Conservation (phyloP, 2,888 invertebrate genomes). For the Minunthozetes semirufus region DNA sequence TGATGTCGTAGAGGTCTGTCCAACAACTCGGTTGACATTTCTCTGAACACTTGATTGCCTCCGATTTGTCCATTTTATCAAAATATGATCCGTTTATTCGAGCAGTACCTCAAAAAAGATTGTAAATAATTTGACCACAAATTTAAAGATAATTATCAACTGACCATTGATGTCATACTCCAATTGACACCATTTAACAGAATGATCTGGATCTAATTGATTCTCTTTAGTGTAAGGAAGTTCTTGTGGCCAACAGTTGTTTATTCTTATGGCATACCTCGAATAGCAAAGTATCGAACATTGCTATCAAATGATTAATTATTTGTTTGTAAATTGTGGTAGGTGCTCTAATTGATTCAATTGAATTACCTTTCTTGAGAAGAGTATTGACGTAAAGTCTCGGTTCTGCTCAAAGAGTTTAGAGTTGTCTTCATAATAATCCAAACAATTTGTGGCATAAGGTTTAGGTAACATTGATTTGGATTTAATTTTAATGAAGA, state of each 20-base stretch:
- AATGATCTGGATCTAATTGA: background rate
- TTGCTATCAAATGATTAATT: too few species aligned
- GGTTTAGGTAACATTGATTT: background rate
- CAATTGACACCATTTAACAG: background rate
- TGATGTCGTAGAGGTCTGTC: background rate
- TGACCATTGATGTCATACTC: background rate
- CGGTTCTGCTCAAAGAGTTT: background rate
- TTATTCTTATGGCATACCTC: too few species aligned
- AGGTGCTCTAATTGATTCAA: too few species aligned
- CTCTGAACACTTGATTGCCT: background rate
- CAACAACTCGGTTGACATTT: background rate
- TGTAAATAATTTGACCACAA: too few species aligned
- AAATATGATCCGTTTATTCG: too few species aligned
- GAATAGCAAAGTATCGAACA: background rate
- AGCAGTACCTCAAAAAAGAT: too few species aligned
- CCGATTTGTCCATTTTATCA: too few species aligned
- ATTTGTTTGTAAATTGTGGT: too few species aligned
- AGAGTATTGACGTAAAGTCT: background rate
- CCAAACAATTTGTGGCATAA: background rate
- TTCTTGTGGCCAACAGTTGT: constrained; percentile 18
- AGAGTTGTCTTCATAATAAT: background rate
- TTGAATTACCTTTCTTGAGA: background rate
- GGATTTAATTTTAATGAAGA: background rate
- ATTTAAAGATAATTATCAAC: too few species aligned
- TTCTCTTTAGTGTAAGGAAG: background rate